Evolutionary conservation across 2,797 vertebrate species (phyloP).

Genomic region (Tarsius wallacei): DNA sequence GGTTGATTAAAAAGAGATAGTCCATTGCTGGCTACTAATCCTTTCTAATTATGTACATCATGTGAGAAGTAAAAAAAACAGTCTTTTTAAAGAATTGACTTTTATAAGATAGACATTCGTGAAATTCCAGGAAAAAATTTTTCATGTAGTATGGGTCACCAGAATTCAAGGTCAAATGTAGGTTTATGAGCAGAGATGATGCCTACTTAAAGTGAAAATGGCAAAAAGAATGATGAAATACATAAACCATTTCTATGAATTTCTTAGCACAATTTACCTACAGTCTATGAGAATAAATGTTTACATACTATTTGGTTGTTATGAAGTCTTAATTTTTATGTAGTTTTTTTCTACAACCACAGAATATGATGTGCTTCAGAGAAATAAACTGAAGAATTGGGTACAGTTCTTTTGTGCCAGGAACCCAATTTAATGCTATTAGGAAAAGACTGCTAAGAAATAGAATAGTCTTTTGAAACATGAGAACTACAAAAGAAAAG

Average conservation of each 20-base stretch:
- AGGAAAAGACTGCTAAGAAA: slow-evolving; percentile 35
- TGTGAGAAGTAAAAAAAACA: neutral
- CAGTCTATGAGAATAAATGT: slow-evolving; percentile 46
- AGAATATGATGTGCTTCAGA: neutral
- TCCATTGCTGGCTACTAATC: neutral
- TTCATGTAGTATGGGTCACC: slow-evolving; percentile 23
- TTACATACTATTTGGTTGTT: neutral
- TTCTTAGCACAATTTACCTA: slow-evolving; percentile 68
- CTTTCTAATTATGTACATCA: neutral
- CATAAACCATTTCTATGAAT: slow-evolving; percentile 58
- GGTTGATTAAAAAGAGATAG: neutral
- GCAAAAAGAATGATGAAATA: slow-evolving; percentile 45
- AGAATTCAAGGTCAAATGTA: slow-evolving; percentile 55
- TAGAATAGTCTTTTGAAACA: slow-evolving; percentile 9
- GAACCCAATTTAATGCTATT: neutral
- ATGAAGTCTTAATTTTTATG: slow-evolving; percentile 29
- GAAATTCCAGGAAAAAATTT: slow-evolving; percentile 49
- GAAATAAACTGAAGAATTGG: neutral
- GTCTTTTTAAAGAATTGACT: slow-evolving; percentile 48
- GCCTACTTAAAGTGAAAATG: slow-evolving; percentile 52
- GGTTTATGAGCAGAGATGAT: neutral
- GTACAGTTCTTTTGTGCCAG: neutral
- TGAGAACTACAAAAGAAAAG: neutral
- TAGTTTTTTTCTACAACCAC: neutral
- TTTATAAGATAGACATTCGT: neutral